These are phyloP conservation scores for Himantopus leucocephalus DNA, from an alignment of 2,113 vertebrate genomes.

Conservation along the genomic window DNA sequence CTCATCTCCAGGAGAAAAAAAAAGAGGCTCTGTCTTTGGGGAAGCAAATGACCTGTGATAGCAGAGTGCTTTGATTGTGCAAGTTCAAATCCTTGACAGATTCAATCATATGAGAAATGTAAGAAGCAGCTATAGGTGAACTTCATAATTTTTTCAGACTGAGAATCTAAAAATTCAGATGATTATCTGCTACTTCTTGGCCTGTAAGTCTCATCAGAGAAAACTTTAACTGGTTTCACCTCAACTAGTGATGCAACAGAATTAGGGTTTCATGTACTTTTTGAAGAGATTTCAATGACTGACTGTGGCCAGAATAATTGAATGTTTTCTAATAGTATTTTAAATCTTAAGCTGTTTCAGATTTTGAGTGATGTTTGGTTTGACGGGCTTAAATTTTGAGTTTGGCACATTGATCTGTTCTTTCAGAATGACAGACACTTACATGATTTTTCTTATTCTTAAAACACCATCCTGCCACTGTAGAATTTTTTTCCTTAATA, in stretches of 20 bases:
- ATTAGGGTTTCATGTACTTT: not conserved
- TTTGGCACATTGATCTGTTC: not conserved
- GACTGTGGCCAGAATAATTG: not conserved
- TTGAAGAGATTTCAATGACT: not conserved
- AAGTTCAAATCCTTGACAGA: slow-evolving; percentile 28
- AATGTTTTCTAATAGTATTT: not conserved
- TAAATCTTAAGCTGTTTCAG: not conserved
- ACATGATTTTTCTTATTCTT: not conserved
- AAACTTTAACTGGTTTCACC: not conserved
- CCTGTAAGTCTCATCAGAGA: not conserved
- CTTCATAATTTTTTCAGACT: not conserved
- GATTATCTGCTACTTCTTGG: not conserved
- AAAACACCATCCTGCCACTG: not conserved
- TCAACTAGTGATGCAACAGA: not conserved
- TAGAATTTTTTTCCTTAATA: not conserved
- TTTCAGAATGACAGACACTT: not conserved
- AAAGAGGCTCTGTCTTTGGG: not conserved
- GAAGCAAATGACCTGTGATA: slow-evolving; percentile 32
- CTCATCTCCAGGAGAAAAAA: not conserved
- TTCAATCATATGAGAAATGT: not conserved
- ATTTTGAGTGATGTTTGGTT: not conserved
- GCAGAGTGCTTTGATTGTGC: not conserved
- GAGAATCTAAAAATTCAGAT: not conserved
- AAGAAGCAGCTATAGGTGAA: not conserved
- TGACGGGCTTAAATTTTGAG: not conserved